Conservation (phyloP, 2,888 invertebrate species). For the Zaprionus obscuricornis region DNA sequence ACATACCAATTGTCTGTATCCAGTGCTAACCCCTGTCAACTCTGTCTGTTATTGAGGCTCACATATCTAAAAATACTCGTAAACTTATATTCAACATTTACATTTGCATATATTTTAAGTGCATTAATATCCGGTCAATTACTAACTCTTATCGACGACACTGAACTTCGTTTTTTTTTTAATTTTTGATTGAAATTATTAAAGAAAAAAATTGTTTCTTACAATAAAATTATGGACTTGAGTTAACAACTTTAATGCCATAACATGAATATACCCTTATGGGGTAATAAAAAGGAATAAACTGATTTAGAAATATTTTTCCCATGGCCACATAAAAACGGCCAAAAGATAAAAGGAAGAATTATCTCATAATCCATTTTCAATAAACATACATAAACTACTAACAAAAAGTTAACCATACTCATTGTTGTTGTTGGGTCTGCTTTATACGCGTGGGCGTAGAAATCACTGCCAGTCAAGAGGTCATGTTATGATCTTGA, state of each 20-base stretch:
- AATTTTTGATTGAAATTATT: too few relatives aligned
- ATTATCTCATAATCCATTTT: conserved; percentile 80
- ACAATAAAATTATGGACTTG: too few relatives aligned
- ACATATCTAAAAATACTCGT: conserved; percentile 34
- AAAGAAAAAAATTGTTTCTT: too few relatives aligned
- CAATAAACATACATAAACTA: conserved; percentile 78
- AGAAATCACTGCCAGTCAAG: conserved; percentile 81
- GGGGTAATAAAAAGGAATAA: too few relatives aligned
- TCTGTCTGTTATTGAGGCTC: conserved; percentile 27
- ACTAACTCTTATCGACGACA: too few relatives aligned
- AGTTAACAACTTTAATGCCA: too few relatives aligned
- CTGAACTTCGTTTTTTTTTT: too few relatives aligned
- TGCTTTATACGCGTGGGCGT: conserved; percentile 80
- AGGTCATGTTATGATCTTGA: conserved; percentile 80
- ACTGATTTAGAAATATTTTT: conserved; percentile 68
- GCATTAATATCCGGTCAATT: too few relatives aligned
- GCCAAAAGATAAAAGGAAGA: conserved; percentile 74
- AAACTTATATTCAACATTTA: conserved; percentile 32
- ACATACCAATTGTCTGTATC: conserved; percentile 16
- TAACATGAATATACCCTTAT: too few relatives aligned
- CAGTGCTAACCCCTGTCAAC: too few relatives aligned
- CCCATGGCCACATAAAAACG: conserved; percentile 79
- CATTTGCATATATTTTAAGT: conserved; percentile 36
- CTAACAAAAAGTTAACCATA: conserved; percentile 55
- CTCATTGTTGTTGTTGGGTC: conserved; percentile 59